A percentile compares a stretch with the other conserved stretches of the same genome.
phyloP scores from a whole-genome alignment of 2,113 vertebrate genomes.

The Hiodon alosoides region DNA sequence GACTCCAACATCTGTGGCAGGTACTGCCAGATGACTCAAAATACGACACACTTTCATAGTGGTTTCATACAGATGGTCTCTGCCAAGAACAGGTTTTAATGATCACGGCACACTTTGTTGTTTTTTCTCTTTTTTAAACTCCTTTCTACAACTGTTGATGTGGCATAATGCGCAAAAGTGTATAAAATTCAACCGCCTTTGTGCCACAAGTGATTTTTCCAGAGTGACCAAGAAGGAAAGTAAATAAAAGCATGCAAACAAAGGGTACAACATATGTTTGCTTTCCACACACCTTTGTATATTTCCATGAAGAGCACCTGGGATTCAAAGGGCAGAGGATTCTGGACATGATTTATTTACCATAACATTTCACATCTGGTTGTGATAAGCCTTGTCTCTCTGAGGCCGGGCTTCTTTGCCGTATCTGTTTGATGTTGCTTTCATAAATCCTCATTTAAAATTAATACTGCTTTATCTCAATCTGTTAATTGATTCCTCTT shows the following conservation, averaged over 20 bases:
- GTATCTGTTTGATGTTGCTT: slow-evolving; percentile 8
- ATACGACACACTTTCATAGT: not conserved
- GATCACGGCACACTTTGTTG: too few species aligned
- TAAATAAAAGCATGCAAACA: not conserved
- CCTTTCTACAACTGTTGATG: not conserved
- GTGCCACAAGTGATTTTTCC: not conserved
- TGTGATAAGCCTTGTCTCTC: not conserved
- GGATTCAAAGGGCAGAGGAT: not conserved
- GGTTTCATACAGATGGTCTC: not conserved
- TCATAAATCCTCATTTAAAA: not conserved
- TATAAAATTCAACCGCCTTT: not conserved
- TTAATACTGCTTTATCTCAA: not conserved
- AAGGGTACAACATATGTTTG: not conserved
- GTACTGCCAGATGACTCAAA: not conserved
- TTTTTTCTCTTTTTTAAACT: not conserved
- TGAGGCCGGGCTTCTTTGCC: not conserved
- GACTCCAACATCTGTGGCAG: not conserved
- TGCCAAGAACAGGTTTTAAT: not conserved
- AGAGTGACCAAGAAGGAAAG: not conserved
- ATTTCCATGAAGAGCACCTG: not conserved
- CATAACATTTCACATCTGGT: slow-evolving; percentile 2
- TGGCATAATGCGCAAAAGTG: not conserved
- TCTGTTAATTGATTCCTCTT: not conserved
- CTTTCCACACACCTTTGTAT: not conserved
- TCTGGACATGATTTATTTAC: slow-evolving; percentile 1